phyloP scores from a whole-genome alignment of 2,113 vertebrate species.

The Eonycteris spelaea region DNA sequence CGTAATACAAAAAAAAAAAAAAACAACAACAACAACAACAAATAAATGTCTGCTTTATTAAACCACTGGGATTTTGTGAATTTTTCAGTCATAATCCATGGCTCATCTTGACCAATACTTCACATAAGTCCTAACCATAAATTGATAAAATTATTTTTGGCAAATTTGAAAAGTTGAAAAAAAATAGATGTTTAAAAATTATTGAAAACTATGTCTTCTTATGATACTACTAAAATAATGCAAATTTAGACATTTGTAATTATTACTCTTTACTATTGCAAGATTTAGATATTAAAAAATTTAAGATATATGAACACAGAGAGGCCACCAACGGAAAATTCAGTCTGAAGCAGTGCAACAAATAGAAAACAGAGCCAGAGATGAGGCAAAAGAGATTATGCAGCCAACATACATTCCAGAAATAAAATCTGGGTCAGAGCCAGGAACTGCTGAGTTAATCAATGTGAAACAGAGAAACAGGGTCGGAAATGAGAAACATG shows the following conservation, averaged over 20 bases:
- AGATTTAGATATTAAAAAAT: background rate
- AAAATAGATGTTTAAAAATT: background rate
- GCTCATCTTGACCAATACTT: background rate
- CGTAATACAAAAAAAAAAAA: background rate
- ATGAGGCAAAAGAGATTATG: slow-evolving; percentile 3
- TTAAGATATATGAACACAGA: background rate
- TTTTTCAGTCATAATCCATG: background rate
- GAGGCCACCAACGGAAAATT: slow-evolving; percentile 23
- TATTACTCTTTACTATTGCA: background rate
- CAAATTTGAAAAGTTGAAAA: background rate
- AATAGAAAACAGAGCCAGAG: background rate
- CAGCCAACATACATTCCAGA: slow-evolving; percentile 53
- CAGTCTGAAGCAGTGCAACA: background rate
- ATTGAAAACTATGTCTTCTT: background rate
- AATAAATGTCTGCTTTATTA: background rate
- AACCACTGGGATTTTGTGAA: background rate
- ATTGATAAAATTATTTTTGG: background rate
- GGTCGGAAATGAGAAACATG: slow-evolving; percentile 18
- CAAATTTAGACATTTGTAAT: background rate
- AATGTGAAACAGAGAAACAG: slow-evolving; percentile 43
- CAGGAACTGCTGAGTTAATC: slow-evolving; percentile 45
- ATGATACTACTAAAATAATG: background rate
- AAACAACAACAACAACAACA: no score
- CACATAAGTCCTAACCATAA: background rate
- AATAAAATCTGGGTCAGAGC: slow-evolving; percentile 57